Base-by-base conservation (phyloP, 2,888 invertebrate species). In the Lordiphosa fenestrarum region DNA sequence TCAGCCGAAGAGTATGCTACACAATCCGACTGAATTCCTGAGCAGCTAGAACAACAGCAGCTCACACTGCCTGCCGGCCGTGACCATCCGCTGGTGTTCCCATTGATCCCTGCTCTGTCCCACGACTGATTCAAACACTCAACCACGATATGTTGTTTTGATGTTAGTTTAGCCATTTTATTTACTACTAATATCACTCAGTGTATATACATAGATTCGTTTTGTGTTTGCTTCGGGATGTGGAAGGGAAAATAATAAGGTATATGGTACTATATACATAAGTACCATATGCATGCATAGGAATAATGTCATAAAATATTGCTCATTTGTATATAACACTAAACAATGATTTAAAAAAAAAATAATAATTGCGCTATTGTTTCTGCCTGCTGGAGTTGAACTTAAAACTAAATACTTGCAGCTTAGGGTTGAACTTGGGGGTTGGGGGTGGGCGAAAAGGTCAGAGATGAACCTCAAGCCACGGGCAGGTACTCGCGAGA, bases 101-200 rank as follows among this genome's bases (percentile, higher is more conserved):
- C 3, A 19, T 19, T 19, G 19, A 6, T 7, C 25, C 25, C 30
- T 9, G 4, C 9, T 3, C 30, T 3, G 1, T 3, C 1, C 30
- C 30, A 3, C 10, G 10, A 10, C 3, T 10, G 9, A 30, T 9
- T 30, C 1, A 30, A 9, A 30, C 30, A 10, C 30, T 10, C 1
- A 9, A 4, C 30, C 30, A 30, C 9, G 2, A 30, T 9, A 2
- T 30, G 30, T 30, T 10, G 10, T 30, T 39, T 44, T 12, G 15
- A 36, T 6, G 58, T 81, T 71, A 72, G 71, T 80, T 77, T 81
- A 69, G 75, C 75, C 73, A 70, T 77, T 83, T 82, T 78, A 78
- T 78, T 84, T 83, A 84, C 73, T 78, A 78, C 84, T 82, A 82
- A 82, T 82, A 82, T 82, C 82, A 82, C 82, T 82, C 82, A 81